A percentile compares a stretch with the other conserved stretches of the same genome.
Conservation (phyloP, 2,797 vertebrate genomes). For the Macropodus opercularis region DNA sequence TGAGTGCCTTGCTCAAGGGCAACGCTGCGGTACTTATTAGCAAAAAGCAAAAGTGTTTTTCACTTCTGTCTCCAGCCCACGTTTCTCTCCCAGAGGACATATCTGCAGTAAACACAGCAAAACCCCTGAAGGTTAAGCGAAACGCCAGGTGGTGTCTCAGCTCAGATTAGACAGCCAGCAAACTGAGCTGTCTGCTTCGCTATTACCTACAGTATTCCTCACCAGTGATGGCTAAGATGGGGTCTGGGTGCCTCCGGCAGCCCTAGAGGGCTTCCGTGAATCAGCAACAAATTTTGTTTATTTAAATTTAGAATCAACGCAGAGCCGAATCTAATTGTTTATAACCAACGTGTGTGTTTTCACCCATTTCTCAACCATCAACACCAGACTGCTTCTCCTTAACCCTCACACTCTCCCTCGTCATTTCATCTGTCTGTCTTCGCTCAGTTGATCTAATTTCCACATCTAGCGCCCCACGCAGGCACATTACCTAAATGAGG, state of each 20-base stretch:
- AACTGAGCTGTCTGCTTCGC: conserved; percentile 12
- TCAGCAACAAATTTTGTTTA: not conserved
- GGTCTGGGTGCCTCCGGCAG: conserved; percentile 6
- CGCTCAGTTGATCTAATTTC: conserved; percentile 55
- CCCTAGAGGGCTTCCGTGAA: not conserved
- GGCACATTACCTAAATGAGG: conserved; percentile 68
- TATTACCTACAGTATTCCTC: conserved; percentile 8
- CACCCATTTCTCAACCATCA: not conserved
- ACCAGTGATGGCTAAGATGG: not conserved
- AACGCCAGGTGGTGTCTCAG: conserved; percentile 41
- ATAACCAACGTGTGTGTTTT: not conserved
- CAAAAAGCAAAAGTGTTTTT: not conserved
- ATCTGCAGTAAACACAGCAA: conserved; percentile 40
- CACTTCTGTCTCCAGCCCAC: conserved; percentile 8
- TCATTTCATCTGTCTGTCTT: conserved; percentile 29
- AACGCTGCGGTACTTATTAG: conserved; percentile 21
- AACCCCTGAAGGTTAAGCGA: conserved; percentile 45
- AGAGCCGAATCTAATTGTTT: not conserved
- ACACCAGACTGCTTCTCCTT: not conserved
- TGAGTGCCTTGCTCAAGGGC: conserved; percentile 39
- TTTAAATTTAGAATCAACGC: conserved; percentile 6
- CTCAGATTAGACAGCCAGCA: conserved; percentile 37
- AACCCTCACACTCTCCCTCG: conserved; percentile 22
- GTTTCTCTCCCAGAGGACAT: conserved; percentile 19
- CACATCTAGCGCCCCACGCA: conserved; percentile 33